Percentiles rank a stretch among this genome's conserved stretches.
Conservation (phyloP, 1,140 invertebrate species). For the Penaeus japonicus region DNA sequence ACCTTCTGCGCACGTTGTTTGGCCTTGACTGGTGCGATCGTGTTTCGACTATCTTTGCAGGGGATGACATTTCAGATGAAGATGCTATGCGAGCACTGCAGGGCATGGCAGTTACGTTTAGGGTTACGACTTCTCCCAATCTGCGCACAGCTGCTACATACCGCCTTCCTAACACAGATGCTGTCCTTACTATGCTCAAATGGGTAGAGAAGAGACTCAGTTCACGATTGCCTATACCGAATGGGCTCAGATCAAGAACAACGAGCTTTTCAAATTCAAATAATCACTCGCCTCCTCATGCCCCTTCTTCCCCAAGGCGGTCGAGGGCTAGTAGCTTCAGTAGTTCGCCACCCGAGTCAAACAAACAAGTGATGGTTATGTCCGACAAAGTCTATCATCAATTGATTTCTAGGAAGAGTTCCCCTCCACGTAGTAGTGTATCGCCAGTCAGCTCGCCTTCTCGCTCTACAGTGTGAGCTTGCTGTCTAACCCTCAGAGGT, state of each 20-base stretch:
- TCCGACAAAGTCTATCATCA: conserved; percentile 33
- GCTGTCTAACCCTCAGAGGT: background rate
- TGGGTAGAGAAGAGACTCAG: conserved; percentile 87
- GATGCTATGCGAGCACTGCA: conserved; percentile 84
- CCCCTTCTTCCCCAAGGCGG: conserved; percentile 9
- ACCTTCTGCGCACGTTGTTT: conserved; percentile 87
- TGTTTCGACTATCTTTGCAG: conserved; percentile 88
- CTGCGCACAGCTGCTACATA: conserved; percentile 86
- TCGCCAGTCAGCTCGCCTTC: conserved; percentile 38
- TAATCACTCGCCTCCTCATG: conserved; percentile 15
- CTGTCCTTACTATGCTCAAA: conserved; percentile 85
- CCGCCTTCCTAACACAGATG: conserved; percentile 84
- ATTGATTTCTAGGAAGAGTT: conserved; percentile 13
- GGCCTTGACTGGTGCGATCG: conserved; percentile 91
- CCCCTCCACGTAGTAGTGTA: conserved; percentile 17
- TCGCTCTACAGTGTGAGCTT: conserved; percentile 29
- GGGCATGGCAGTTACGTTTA: conserved; percentile 86
- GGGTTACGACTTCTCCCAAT: conserved; percentile 83
- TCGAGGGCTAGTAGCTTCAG: conserved; percentile 36
- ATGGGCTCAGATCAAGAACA: conserved; percentile 35
- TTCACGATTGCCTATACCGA: conserved; percentile 24
- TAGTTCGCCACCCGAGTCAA: conserved; percentile 21
- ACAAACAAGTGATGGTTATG: conserved; percentile 37
- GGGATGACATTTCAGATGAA: conserved; percentile 89
- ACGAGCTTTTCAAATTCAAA: conserved; percentile 23